Percentiles rank a stretch among this genome's conserved stretches.
phyloP scores from a whole-genome alignment of 2,797 vertebrate genomes.

The Arctocebus calabarensis region DNA sequence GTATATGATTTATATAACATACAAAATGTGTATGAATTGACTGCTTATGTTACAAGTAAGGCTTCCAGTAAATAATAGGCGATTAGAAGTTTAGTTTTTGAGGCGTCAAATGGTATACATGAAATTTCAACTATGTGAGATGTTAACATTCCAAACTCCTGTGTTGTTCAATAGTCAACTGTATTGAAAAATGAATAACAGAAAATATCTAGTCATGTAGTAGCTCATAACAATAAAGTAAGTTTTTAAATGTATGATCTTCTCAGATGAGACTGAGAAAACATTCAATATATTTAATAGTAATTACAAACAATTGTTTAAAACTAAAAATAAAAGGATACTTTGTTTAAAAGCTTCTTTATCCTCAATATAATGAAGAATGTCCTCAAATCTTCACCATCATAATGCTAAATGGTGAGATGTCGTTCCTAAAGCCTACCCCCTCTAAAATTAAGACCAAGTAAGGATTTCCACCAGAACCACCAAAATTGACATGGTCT shows the following conservation, averaged over 20 bases:
- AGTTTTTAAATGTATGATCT: not conserved
- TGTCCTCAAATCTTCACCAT: not conserved
- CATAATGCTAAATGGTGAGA: not conserved
- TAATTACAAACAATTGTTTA: constrained; percentile 11
- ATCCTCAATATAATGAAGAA: not conserved
- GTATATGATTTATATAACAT: too few relatives aligned
- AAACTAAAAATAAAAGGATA: constrained; percentile 39
- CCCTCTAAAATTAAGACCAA: not conserved
- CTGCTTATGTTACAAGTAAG: too few relatives aligned
- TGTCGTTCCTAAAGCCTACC: not conserved
- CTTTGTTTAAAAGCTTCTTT: not conserved
- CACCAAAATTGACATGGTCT: not conserved
- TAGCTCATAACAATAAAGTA: not conserved
- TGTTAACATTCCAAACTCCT: not conserved
- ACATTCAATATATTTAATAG: not conserved
- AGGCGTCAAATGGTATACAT: not conserved
- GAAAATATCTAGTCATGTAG: not conserved
- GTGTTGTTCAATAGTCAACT: not conserved
- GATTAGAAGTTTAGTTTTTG: too few relatives aligned
- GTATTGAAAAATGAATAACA: not conserved
- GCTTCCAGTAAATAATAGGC: too few relatives aligned
- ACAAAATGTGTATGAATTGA: too few relatives aligned
- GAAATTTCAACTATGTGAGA: not conserved
- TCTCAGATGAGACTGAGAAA: constrained; percentile 24
- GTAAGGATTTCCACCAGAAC: not conserved